These are phyloP conservation scores for Tor tambroides DNA, from an alignment of 2,113 vertebrate species.

Conservation along the genomic window DNA sequence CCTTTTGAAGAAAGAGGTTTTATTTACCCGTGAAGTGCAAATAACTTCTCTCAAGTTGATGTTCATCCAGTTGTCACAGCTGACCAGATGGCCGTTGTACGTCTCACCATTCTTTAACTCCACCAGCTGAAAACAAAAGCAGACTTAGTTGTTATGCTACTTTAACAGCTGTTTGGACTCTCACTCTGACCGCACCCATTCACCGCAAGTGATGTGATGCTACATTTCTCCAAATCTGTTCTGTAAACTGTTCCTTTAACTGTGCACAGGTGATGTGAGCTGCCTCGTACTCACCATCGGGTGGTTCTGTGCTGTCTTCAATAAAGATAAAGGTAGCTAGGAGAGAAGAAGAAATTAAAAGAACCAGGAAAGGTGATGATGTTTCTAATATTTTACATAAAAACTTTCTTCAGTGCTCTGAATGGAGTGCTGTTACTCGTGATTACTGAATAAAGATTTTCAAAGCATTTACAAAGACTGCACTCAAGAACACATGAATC, in stretches of 20 bases:
- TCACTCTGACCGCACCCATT: neutral
- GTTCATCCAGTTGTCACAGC: constrained; percentile 99
- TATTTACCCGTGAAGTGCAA: constrained; percentile 90
- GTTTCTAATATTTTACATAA: neutral
- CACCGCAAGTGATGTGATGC: neutral
- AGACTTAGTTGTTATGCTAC: neutral
- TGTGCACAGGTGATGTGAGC: neutral
- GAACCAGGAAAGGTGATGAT: neutral
- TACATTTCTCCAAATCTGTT: neutral
- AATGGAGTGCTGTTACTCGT: neutral
- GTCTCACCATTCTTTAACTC: constrained; percentile 98
- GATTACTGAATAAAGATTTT: too few species aligned
- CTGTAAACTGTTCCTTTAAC: neutral
- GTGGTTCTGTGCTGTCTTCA: constrained; percentile 98
- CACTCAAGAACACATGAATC: too few species aligned
- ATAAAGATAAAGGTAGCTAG: constrained; percentile 90
- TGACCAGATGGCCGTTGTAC: constrained; percentile 96
- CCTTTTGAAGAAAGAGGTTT: neutral
- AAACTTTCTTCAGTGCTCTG: neutral
- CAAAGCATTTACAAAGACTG: neutral
- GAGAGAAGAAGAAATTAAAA: constrained; percentile 13
- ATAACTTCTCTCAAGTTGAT: constrained; percentile 98
- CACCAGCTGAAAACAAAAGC: constrained; percentile 80
- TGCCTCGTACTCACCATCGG: constrained; percentile 86
- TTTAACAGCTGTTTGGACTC: neutral